Base-by-base conservation (phyloP, 2,797 vertebrate genomes). In the Chelon auratus region DNA sequence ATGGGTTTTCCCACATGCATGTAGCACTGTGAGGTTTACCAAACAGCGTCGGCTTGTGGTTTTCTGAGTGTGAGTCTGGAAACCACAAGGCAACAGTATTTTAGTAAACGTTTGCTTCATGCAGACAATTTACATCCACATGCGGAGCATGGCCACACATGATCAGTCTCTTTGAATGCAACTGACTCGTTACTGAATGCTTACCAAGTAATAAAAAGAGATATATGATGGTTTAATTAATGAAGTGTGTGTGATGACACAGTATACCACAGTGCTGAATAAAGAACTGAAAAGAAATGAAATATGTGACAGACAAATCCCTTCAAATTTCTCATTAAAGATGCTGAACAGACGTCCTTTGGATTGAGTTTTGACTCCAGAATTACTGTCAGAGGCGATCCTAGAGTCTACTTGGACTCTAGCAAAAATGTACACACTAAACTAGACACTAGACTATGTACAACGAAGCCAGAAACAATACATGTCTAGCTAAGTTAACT, bases 11-110 rank as follows among this genome's bases (percentile, higher is more conserved):
- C 22, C 40, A 47, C 42, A 22, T 43, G 51, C 53, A 24, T 66
- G 22, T 56, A 68, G n/a, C n/a, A 52, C 9, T 58, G 42, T 71
- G 43, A 50, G 7, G 65, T 67, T 65, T 68, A 62, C 53, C 45
- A 42, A 64, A 64, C 52, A 58, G 7, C 39, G 47, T 68, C 50
- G 14, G 55, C 22, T 40, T 74, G 61, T 54, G 67, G 61, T 68
- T 79, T 65, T 4, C 59, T 15, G 1, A 64, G n/a, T 50, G 59
- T 47, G 43, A 74, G 77, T 63, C 17, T 43, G 18, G n/a, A 64
- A 81, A 74, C 51, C 68, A 67, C 71, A 83, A 50, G 13, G 54
- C 17, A 61, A 61, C 11, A 45, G 8, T 26, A 3, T 43, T 64
- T 56, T 39, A 40, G 17, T 53, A 17, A 69, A 52, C 9, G 9